Base-by-base conservation (phyloP, 2,888 invertebrate genomes). In the Drosophila mimica region DNA sequence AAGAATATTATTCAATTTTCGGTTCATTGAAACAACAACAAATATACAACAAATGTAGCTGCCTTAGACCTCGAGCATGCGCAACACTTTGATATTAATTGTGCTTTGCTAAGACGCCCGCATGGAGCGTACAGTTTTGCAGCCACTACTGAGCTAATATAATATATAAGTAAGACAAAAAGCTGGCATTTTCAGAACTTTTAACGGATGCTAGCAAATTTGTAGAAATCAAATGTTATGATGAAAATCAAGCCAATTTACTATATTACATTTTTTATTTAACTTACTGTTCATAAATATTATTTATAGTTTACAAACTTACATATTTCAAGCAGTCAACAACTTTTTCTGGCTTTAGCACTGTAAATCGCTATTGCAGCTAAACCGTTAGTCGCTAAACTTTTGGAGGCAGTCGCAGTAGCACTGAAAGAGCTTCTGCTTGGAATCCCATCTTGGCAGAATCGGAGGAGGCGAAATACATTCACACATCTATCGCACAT, bases 81-180 rank as follows among this genome's bases (percentile, higher is more conserved):
- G 49, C n/a, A 17, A 17, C 48, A 31, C 15, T 67, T 76, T 78
- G 28, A 13, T 0, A 60, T 3, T 7, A 1, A 62, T 0, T 76
- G 74, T 48, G 54, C 58, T 33, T 3, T 49, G 74, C 79, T 76
- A 48, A 75, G 9, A 2, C 11, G 13, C 6, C 9, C 0, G 25
- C 2, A 11, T 17, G 60, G 25, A 43, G 34, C 31, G n/a, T 11
- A 43, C 20, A 58, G 60, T 73, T 75, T 54, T 46, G 7, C 20
- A 0, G 7, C 13, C 1, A 20, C 0, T 46, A 20, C 11, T 20
- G 7, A 43, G 53, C 31, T 2, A 0, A 5, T 7, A 2, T 5
- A 5, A 15, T 30, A n/a, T 8, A 4, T 30, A 36, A 7, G 20
- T 33, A 0, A 13, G 13, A 28, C 28, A 7, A 8, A 17, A 25